Evolutionary conservation across 2,113 vertebrate genomes (phyloP).

Genomic region (Nibea coibor): DNA sequence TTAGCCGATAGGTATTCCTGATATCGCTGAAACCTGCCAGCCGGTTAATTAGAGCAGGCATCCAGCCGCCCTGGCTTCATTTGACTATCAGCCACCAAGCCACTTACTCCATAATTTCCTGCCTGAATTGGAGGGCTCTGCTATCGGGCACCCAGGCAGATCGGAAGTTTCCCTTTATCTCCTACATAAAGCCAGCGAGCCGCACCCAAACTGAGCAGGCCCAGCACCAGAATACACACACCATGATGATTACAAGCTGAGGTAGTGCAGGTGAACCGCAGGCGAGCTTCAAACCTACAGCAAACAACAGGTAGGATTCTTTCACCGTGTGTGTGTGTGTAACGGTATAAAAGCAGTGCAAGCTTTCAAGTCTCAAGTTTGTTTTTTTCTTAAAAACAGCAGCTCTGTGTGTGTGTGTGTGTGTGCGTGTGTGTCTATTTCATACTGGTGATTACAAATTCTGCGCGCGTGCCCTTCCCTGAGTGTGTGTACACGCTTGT

Average conservation of each 20-base stretch:
- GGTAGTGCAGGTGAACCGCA: slow-evolving; percentile 52
- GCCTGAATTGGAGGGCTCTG: slow-evolving; percentile 79
- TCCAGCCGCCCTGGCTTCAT: slow-evolving; percentile 79
- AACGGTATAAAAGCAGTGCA: neutral
- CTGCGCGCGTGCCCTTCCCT: slow-evolving; percentile 43
- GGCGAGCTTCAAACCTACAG: slow-evolving; percentile 56
- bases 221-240: slow-evolving; percentile 59
- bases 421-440: slow-evolving; percentile 40
- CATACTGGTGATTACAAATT: slow-evolving; percentile 52
- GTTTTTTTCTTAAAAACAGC: slow-evolving; percentile 8
- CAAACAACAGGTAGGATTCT: slow-evolving; percentile 46
- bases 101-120: slow-evolving; percentile 86
- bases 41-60: slow-evolving; percentile 82
- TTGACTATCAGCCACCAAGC: slow-evolving; percentile 81
- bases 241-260: slow-evolving; percentile 71
- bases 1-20: slow-evolving; percentile 62
- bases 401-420: slow-evolving; percentile 19
- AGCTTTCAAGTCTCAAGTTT: slow-evolving; percentile 46
- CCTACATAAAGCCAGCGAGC: slow-evolving; percentile 65
- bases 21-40: slow-evolving; percentile 71
- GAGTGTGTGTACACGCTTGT: slow-evolving; percentile 51
- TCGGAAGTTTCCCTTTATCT: slow-evolving; percentile 83
- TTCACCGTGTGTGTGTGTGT: slow-evolving; percentile 32
- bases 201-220: slow-evolving; percentile 56
- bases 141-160: slow-evolving; percentile 77